phyloP scores from a whole-genome alignment of 2,797 vertebrate genomes.

The Lycodopsis pacificus region DNA sequence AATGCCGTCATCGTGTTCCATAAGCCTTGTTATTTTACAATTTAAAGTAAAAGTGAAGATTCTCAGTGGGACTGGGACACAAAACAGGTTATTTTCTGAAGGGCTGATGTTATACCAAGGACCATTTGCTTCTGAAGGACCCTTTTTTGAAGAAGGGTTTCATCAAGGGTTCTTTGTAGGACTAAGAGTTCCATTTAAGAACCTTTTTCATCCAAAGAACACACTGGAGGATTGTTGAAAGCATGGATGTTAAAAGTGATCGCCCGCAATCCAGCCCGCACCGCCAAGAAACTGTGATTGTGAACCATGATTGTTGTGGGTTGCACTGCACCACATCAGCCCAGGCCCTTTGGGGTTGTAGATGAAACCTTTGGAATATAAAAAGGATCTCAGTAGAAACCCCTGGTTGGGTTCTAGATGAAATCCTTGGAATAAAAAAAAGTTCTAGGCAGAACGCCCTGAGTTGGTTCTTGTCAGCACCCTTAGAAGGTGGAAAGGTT shows the following conservation, averaged over 20 bases:
- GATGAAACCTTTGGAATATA: not conserved
- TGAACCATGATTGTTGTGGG: not conserved
- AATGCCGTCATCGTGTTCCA: not conserved
- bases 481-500: not conserved
- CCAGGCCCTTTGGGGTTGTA: not conserved
- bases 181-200: not conserved
- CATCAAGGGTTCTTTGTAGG: not conserved
- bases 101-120: not conserved
- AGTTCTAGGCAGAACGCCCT: not conserved
- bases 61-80: not conserved
- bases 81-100: not conserved
- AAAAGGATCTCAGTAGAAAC: not conserved
- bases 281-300: not conserved
- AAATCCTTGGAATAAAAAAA: not conserved
- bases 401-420: not conserved
- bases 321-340: not conserved
- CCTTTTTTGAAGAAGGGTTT: not conserved
- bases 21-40: not conserved
- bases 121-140: not conserved
- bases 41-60: not conserved
- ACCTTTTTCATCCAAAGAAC: not conserved
- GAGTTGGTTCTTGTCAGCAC: not conserved
- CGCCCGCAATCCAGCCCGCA: not conserved
- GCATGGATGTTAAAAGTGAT: not conserved
- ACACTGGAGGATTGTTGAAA: not conserved